Percentiles rank a stretch among this genome's conserved stretches.
phyloP scores from a whole-genome alignment of 2,797 vertebrate genomes.

The Brachyalestes nurse region DNA sequence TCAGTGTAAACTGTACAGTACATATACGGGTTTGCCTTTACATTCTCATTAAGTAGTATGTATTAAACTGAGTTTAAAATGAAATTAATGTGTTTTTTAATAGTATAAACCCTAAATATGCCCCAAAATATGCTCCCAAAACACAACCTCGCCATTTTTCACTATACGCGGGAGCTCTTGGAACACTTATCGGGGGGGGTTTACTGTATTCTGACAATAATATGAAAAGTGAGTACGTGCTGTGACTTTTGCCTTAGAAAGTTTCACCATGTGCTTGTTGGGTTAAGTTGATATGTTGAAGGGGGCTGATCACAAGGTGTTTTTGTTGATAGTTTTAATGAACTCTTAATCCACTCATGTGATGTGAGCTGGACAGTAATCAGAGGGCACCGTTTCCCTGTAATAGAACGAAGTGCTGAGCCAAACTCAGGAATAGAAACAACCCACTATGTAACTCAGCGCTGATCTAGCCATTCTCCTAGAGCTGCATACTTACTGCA shows the following conservation, averaged over 20 bases:
- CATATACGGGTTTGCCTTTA: too few relatives aligned
- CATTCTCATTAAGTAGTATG: too few relatives aligned
- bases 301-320: conserved; percentile 23
- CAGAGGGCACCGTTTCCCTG: conserved; percentile 18
- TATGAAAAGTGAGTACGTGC: neutral
- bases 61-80: too few relatives aligned
- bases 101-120: too few relatives aligned
- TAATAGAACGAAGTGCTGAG: neutral
- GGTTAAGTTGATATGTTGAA: neutral
- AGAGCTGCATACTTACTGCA: neutral
- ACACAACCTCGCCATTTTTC: too few relatives aligned
- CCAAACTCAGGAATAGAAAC: conserved; percentile 18
- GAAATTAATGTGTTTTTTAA: too few relatives aligned
- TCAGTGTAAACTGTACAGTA: too few relatives aligned
- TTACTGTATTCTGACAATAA: neutral
- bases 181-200: too few relatives aligned
- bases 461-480: conserved; percentile 2
- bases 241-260: neutral
- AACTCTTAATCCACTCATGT: conserved; percentile 39
- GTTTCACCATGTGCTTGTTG: neutral
- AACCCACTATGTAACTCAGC: neutral
- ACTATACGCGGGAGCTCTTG: too few relatives aligned
- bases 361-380: conserved; percentile 18
- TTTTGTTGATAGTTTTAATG: conserved; percentile 28
- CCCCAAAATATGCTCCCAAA: too few relatives aligned